These are phyloP conservation scores for Xestia ashworthii DNA, from an alignment of 2,888 invertebrate species.

Conservation along the genomic window DNA sequence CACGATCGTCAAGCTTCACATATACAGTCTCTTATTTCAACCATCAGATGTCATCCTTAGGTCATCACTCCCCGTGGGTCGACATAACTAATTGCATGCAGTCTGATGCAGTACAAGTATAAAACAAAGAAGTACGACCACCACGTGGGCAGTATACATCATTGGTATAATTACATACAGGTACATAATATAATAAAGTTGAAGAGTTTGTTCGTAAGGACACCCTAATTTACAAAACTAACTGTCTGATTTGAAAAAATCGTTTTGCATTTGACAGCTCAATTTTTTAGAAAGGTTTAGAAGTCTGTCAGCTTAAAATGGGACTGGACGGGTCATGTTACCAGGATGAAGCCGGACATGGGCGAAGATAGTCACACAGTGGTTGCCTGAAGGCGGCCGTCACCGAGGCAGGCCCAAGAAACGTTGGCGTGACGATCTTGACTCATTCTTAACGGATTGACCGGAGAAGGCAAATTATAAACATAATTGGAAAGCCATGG, in stretches of 20 bases:
- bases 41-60: conserved; percentile 52
- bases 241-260: neutral
- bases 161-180: neutral
- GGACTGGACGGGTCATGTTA: too few relatives aligned
- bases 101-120: conserved; percentile 48
- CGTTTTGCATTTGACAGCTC: neutral
- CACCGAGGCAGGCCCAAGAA: too few relatives aligned
- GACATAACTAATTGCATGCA: conserved; percentile 79
- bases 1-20: neutral
- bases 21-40: neutral
- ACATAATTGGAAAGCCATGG: too few relatives aligned
- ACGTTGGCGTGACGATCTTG: too few relatives aligned
- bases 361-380: too few relatives aligned
- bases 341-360: too few relatives aligned
- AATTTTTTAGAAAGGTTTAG: too few relatives aligned
- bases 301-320: too few relatives aligned
- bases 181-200: neutral
- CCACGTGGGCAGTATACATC: conserved; percentile 57
- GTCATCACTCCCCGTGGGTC: conserved; percentile 84
- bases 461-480: too few relatives aligned
- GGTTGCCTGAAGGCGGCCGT: too few relatives aligned
- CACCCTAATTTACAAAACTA: neutral
- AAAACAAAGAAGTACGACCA: conserved; percentile 41
- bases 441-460: too few relatives aligned
- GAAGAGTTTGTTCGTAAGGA: neutral